A percentile compares a stretch with the other conserved stretches of the same genome.
These are phyloP conservation scores for Bombus waltoni DNA, from an alignment of 1,140 invertebrate genomes.

Conservation along the genomic window DNA sequence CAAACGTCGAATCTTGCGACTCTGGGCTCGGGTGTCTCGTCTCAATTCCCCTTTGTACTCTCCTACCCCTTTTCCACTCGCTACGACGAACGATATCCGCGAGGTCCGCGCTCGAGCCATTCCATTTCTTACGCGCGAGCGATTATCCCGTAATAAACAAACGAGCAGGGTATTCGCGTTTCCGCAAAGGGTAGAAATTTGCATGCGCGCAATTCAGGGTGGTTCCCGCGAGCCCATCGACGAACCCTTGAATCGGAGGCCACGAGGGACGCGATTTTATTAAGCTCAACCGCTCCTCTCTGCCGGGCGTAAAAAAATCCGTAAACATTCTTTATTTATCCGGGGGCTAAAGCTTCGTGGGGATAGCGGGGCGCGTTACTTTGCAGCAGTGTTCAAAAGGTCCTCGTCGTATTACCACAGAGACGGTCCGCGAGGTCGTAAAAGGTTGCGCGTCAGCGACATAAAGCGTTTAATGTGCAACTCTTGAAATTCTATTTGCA, in stretches of 20 bases:
- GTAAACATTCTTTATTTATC: conserved; percentile 55
- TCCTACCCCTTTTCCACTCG: neutral
- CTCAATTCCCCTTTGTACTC: neutral
- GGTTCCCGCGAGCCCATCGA: conserved; percentile 14
- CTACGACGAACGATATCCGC: neutral
- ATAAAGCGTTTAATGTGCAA: conserved; percentile 69
- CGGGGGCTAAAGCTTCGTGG: conserved; percentile 32
- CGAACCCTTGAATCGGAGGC: conserved; percentile 23
- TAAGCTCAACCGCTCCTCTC: conserved; percentile 19
- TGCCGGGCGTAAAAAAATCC: conserved; percentile 32
- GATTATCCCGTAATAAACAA: neutral
- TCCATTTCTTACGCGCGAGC: neutral
- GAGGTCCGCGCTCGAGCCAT: neutral
- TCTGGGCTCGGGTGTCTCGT: neutral
- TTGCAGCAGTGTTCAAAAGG: conserved; percentile 61
- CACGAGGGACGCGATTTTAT: conserved; percentile 23
- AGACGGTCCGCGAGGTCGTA: conserved; percentile 68
- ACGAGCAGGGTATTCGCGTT: neutral
- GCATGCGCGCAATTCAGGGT: neutral
- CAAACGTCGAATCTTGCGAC: no score
- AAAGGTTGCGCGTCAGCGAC: conserved; percentile 65
- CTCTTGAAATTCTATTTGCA: conserved; percentile 72
- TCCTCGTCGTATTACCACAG: conserved; percentile 67
- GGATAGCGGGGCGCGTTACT: conserved; percentile 50
- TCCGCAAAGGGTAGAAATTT: neutral